Evolutionary conservation across 1,140 invertebrate species (phyloP).

Genomic region (Mylabris phalerata): DNA sequence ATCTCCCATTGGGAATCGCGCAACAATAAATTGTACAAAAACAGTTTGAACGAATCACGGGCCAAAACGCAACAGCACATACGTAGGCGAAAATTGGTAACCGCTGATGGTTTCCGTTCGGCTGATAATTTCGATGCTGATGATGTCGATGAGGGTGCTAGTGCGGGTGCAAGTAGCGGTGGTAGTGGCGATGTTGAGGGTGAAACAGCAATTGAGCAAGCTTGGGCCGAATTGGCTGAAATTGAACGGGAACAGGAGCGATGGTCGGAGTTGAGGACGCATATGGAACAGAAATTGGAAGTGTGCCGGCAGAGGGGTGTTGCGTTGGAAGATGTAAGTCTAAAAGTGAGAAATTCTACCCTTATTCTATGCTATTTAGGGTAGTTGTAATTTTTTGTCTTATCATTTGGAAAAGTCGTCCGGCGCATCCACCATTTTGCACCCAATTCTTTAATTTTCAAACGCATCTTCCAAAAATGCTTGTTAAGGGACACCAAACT

Average conservation of each 20-base stretch:
- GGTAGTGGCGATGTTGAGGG: constrained; percentile 24
- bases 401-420: too few species aligned
- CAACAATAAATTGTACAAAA: constrained; percentile 67
- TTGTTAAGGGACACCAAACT: too few species aligned
- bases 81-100: constrained; percentile 36
- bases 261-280: constrained; percentile 64
- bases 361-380: too few species aligned
- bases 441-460: too few species aligned
- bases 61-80: constrained; percentile 53
- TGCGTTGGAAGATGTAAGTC: constrained; percentile 70
- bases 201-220: constrained; percentile 60
- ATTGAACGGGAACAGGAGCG: constrained; percentile 80
- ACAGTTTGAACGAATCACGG: constrained; percentile 46
- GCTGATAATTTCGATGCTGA: constrained; percentile 31
- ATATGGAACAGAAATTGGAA: constrained; percentile 73
- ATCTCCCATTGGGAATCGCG: constrained; percentile 81
- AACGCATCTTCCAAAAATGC: too few species aligned
- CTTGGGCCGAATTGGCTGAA: constrained; percentile 74
- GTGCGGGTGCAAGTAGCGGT: neutral
- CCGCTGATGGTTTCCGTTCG: constrained; percentile 35
- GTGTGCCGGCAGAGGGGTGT: constrained; percentile 65
- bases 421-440: too few species aligned
- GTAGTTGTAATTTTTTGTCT: too few species aligned
- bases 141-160: constrained; percentile 17
- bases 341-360: too few species aligned